Conservation (phyloP, 1,140 invertebrate species). For the Drosophila prosaltans region DNA sequence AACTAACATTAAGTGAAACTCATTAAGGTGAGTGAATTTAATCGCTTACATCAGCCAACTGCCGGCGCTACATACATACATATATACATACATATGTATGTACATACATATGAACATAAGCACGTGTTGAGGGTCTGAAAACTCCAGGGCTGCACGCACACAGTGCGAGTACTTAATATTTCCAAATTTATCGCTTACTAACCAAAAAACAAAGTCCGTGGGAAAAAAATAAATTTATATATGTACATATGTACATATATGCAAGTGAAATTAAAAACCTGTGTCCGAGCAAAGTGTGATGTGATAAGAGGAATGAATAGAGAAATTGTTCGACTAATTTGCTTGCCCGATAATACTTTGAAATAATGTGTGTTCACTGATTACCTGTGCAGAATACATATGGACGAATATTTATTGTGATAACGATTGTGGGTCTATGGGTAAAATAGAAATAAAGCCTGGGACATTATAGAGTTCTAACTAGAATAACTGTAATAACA, state of each 20-base stretch:
- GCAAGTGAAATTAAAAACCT: conserved; percentile 7
- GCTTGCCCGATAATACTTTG: conserved; percentile 13
- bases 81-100: no score
- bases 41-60: conserved; percentile 41
- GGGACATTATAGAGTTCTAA: background rate
- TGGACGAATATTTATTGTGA: background rate
- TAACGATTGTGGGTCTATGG: background rate
- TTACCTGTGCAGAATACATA: conserved; percentile 26
- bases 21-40: conserved; percentile 38
- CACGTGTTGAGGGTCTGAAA: background rate
- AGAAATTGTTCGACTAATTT: background rate
- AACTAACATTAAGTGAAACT: conserved; percentile 5
- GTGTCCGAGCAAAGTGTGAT: conserved; percentile 14
- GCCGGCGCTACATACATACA: no score
- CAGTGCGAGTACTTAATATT: background rate
- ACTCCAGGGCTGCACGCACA: background rate
- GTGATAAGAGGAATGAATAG: conserved; percentile 33
- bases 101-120: background rate
- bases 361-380: conserved; percentile 15
- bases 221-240: conserved; percentile 5
- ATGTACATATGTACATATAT: conserved; percentile 2
- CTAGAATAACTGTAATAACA: background rate
- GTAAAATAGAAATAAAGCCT: background rate
- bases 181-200: no score
- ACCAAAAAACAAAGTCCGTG: background rate